phyloP scores from a whole-genome alignment of 2,113 vertebrate genomes.

The Cranoglanis bouderius region DNA sequence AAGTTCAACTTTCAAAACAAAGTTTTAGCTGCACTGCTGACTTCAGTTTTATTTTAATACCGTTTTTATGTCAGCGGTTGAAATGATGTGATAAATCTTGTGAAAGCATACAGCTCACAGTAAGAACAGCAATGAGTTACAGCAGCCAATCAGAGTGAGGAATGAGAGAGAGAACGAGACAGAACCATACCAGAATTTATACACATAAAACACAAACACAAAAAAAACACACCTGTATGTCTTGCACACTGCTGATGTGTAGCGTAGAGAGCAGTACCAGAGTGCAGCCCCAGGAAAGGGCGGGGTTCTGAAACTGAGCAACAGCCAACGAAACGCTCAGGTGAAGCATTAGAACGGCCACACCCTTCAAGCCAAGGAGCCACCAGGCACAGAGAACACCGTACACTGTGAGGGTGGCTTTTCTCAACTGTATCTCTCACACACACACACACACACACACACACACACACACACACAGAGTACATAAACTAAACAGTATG shows the following conservation, averaged over 20 bases:
- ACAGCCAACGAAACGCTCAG: constrained; percentile 80
- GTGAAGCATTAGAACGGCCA: constrained; percentile 80
- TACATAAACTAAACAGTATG: too few species aligned
- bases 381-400: constrained; percentile 82
- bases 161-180: not conserved
- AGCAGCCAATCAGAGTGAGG: not conserved
- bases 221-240: constrained; percentile 78
- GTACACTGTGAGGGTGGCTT: constrained; percentile 78
- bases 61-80: not conserved
- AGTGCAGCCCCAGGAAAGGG: constrained; percentile 82
- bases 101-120: not conserved
- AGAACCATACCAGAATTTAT: not conserved
- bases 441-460: constrained; percentile 10
- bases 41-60: too few species aligned
- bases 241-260: constrained; percentile 79
- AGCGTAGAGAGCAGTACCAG: constrained; percentile 83
- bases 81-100: not conserved
- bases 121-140: not conserved
- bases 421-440: constrained; percentile 74
- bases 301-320: constrained; percentile 78
- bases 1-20: not conserved
- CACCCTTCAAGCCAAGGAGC: constrained; percentile 81
- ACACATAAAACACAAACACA: constrained; percentile 54
- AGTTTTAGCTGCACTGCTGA: too few species aligned
- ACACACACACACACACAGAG: not conserved